Base-by-base conservation (phyloP, 2,113 vertebrate genomes). In the Dicerorhinus sumatrensis region DNA sequence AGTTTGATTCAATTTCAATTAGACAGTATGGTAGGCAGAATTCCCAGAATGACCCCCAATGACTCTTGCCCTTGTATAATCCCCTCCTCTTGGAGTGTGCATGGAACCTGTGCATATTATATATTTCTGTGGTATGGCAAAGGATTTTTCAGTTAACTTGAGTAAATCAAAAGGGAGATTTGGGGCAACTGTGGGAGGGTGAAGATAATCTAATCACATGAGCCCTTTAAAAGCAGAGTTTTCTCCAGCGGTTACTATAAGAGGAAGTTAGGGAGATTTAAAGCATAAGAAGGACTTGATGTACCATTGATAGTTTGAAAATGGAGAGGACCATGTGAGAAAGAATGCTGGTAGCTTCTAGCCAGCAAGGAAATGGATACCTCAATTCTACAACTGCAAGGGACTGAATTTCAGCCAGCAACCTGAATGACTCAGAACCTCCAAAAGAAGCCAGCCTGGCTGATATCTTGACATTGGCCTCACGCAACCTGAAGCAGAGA, bases 141-240 rank as follows among this genome's bases (percentile, higher is more conserved):
- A 51, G 6, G 31, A 62, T 51, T 87, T 94, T 87, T 92, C 69
- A 95, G 18, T n/a, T 95, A 58, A 92, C 17, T 63, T n/a, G 58
- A 87, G 8, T 75, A 31, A 75, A 58, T 67, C n/a, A 63, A 82
- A 72, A 51, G n/a, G 36, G 60, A 58, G 48, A 88, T 80, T 62
- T 42, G 48, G 33, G 17, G 21, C 46, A n/a, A 12, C 36, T 20
- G 36, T 21, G 8, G 25, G 13, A 4, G 16, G 36, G 33, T 31
- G 36, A 42, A 2, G 9, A 23, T 51, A 82, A 76, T 75, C 20
- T 60, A 91, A 69, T 70, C 29, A 87, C 14, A 91, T 0, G 13
- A 86, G 31, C 5, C 12, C 67, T 82, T 92, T 83, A 82, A 69
- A 39, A 62, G 56, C 6, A 7, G 62, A 8, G 27, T 63, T 87